Conservation (phyloP, 2,113 vertebrate species). For the Burhinus bistriatus region DNA sequence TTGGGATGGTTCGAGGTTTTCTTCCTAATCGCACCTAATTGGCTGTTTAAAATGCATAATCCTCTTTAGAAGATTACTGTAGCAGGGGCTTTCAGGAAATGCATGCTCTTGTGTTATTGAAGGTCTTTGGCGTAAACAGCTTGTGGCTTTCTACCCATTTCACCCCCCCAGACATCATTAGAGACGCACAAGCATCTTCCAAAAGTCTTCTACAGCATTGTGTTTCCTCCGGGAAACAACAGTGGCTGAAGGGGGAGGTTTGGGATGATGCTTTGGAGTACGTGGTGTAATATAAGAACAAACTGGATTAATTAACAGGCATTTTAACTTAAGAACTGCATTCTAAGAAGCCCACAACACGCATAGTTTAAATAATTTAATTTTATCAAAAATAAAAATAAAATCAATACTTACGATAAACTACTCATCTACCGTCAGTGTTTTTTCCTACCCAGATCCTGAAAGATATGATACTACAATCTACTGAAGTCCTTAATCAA, state of each 20-base stretch:
- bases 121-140: background rate
- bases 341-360: background rate
- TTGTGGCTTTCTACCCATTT: background rate
- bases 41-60: constrained; percentile 50
- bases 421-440: background rate
- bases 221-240: background rate
- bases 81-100: background rate
- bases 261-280: background rate
- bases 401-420: background rate
- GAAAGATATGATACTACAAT: background rate
- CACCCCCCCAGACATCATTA: background rate
- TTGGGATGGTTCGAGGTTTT: background rate
- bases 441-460: background rate
- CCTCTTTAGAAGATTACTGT: constrained; percentile 20
- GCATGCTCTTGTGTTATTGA: background rate
- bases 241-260: background rate
- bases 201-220: background rate
- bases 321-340: background rate
- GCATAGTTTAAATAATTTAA: background rate
- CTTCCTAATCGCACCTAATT: constrained; percentile 30
- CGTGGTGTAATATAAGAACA: background rate
- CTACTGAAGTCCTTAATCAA: background rate
- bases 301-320: background rate
- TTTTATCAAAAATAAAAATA: background rate
- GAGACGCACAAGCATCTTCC: background rate